These are phyloP conservation scores for Hermatobates lingyangjiaoensis DNA, from an alignment of 1,140 invertebrate genomes.

Conservation along the genomic window DNA sequence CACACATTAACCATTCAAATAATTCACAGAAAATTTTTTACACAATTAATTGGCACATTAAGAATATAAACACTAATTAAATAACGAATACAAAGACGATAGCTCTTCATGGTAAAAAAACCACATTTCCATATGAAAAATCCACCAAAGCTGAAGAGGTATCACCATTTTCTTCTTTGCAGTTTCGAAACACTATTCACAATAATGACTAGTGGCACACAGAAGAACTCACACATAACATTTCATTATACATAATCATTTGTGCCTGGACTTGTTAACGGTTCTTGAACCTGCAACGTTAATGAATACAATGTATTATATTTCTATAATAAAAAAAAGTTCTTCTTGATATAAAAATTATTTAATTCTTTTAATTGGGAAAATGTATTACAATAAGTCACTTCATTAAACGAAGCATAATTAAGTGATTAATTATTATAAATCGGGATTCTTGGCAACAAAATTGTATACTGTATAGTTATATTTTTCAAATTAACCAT, in stretches of 20 bases:
- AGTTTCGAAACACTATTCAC: too few species aligned
- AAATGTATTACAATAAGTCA: background rate
- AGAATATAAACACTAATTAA: too few species aligned
- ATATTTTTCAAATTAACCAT: background rate
- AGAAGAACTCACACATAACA: background rate
- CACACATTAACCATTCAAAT: too few species aligned
- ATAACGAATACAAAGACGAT: too few species aligned
- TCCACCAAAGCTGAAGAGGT: too few species aligned
- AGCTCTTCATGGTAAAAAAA: too few species aligned
- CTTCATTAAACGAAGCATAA: background rate
- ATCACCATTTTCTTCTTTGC: too few species aligned
- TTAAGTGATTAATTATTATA: background rate
- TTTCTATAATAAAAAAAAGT: background rate
- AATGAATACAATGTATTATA: constrained; percentile 12
- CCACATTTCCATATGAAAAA: too few species aligned
- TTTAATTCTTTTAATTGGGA: background rate
- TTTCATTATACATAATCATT: constrained; percentile 42
- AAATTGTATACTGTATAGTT: background rate
- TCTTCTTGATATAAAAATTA: constrained; percentile 1
- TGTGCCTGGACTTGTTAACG: constrained; percentile 45
- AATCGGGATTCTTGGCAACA: background rate
- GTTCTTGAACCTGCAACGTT: constrained; percentile 45
- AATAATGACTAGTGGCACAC: background rate
- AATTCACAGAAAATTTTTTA: too few species aligned
- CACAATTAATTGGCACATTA: too few species aligned